Conservation (phyloP, 2,113 vertebrate genomes). For the Caranx ignobilis region DNA sequence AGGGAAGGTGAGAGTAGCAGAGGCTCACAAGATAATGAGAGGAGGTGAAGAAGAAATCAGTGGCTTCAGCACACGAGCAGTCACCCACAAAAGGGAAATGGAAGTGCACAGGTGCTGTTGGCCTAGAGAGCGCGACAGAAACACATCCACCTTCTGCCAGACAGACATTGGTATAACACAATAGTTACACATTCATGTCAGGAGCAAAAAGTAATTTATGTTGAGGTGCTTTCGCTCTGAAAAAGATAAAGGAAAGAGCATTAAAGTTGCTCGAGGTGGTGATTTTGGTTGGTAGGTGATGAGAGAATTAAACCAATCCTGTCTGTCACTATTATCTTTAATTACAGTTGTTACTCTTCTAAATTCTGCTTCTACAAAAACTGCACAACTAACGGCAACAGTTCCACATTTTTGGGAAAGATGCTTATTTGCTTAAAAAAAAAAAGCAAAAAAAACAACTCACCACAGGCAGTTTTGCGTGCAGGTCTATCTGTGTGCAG, state of each 20-base stretch:
- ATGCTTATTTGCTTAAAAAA: neutral
- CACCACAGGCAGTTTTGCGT: neutral
- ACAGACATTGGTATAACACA: neutral
- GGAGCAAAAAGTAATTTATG: neutral
- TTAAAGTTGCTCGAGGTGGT: neutral
- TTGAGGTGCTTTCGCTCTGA: constrained; percentile 1
- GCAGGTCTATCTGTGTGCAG: neutral
- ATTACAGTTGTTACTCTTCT: neutral
- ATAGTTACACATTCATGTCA: neutral
- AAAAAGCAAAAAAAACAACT: neutral
- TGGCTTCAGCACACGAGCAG: neutral
- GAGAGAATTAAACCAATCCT: neutral
- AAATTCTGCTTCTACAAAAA: neutral
- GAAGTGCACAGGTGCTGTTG: neutral
- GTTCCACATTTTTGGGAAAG: neutral
- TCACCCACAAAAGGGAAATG: constrained; percentile 10
- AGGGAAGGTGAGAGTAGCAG: constrained; percentile 46
- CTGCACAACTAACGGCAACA: neutral
- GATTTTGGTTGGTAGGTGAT: neutral
- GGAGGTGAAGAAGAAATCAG: constrained; percentile 31
- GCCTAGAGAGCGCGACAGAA: neutral
- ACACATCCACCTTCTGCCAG: neutral
- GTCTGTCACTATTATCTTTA: constrained; percentile 1
- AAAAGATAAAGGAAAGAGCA: neutral
- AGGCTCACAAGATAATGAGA: constrained; percentile 54